These are phyloP conservation scores for Pachyramphus minor DNA, from an alignment of 2,113 vertebrate genomes.

Conservation along the genomic window DNA sequence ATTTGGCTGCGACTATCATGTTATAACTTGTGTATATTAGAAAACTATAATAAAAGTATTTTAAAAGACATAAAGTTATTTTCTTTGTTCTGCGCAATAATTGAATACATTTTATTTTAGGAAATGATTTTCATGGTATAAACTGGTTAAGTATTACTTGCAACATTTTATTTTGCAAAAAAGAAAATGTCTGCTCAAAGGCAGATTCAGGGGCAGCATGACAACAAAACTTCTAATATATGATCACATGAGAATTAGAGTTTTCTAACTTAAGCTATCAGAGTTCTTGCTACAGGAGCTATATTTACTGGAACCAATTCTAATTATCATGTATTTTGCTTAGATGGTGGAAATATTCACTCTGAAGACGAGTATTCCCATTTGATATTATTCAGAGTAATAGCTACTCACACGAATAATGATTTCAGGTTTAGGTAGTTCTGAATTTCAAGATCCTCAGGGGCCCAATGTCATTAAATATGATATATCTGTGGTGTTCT, in stretches of 20 bases:
- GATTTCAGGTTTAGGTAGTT: neutral
- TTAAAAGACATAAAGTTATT: neutral
- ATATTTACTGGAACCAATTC: neutral
- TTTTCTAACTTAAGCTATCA: neutral
- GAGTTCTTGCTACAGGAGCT: neutral
- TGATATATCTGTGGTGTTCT: neutral
- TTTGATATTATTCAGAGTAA: neutral
- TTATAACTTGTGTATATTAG: neutral
- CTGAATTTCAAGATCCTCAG: neutral
- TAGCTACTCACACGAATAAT: neutral
- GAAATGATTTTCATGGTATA: neutral
- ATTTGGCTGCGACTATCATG: neutral
- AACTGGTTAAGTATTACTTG: neutral
- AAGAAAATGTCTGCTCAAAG: neutral
- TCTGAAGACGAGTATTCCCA: neutral
- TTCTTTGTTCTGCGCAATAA: neutral
- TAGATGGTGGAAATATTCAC: neutral
- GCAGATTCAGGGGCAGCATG: neutral
- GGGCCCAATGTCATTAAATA: neutral
- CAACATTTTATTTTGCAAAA: neutral
- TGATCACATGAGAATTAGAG: neutral
- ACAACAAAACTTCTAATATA: neutral
- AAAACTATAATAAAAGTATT: neutral
- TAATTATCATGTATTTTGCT: neutral
- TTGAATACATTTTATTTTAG: neutral